A percentile compares a stretch with the other conserved stretches of the same genome.
These are phyloP conservation scores for Pardalotus punctatus DNA, from an alignment of 2,113 vertebrate species.

Conservation along the genomic window DNA sequence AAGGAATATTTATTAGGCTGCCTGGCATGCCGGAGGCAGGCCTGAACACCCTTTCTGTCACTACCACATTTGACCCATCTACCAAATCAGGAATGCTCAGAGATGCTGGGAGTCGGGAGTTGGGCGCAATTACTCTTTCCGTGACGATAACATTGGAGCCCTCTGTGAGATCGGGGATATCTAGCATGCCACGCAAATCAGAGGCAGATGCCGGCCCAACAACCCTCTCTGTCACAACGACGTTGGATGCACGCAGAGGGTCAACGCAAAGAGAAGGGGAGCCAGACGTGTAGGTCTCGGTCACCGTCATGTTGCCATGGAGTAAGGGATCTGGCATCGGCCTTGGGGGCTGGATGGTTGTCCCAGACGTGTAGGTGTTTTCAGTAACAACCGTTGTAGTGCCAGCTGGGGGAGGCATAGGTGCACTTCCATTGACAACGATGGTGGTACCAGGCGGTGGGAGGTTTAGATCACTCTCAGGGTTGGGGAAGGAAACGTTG, in stretches of 20 bases:
- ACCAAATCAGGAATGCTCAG: slow-evolving; percentile 72
- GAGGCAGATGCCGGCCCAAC: slow-evolving; percentile 67
- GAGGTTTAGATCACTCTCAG: slow-evolving; percentile 67
- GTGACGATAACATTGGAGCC: slow-evolving; percentile 79
- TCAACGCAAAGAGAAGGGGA: slow-evolving; percentile 67
- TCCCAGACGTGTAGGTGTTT: slow-evolving; percentile 60
- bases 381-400: slow-evolving; percentile 56
- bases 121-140: slow-evolving; percentile 75
- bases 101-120: slow-evolving; percentile 67
- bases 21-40: slow-evolving; percentile 70
- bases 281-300: slow-evolving; percentile 73
- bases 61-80: slow-evolving; percentile 77
- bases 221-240: slow-evolving; percentile 76
- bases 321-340: slow-evolving; percentile 60
- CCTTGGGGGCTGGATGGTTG: slow-evolving; percentile 69
- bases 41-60: slow-evolving; percentile 78
- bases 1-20: slow-evolving; percentile 71
- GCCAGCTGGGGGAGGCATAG: slow-evolving; percentile 44
- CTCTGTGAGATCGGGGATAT: slow-evolving; percentile 72
- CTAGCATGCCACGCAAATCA: slow-evolving; percentile 71
- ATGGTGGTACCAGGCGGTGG: slow-evolving; percentile 73
- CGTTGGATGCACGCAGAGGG: slow-evolving; percentile 67
- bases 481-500: slow-evolving; percentile 47
- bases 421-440: slow-evolving; percentile 64
- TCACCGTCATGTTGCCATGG: slow-evolving; percentile 74